Evolutionary conservation across 2,797 vertebrate genomes (phyloP), one percentile per base, ranked within the genome.

Genomic region (Choloepus didactylus): DNA sequence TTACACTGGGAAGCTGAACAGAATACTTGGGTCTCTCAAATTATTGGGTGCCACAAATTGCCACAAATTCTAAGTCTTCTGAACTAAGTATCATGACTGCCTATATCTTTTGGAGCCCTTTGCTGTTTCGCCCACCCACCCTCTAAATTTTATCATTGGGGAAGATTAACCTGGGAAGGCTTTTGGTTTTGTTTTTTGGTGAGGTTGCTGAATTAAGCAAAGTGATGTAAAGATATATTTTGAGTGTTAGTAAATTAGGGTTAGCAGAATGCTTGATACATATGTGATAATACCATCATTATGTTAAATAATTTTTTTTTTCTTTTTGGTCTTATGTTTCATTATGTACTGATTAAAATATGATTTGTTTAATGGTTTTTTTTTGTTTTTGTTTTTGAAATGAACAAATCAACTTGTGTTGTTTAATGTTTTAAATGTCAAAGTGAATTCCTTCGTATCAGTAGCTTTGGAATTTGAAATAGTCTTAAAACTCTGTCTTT

Each of bases 381-480:
- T 35, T 35, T 35, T 35, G 35, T 35, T 35, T 35, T 35, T 35
- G 35, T 35, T 35, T 35, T 35, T 35, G 35, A 35, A 35, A 35
- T 35, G 35, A 35, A 35, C 35, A 35, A 35, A 35, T 35, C 35
- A 35, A 35, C 35, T 35, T 35, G 35, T 35, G 72, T 60, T 87
- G 15, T 44, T 66, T 75, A 62, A 51, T 92, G 6, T 89, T 92
- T 76, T 72, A 93, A 87, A 87, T 92, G 62, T 29, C 67, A 73
- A 67, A 72, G n/a, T 29, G 60, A 41, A 83, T 80, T 93, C n/a
- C 76, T 84, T 95, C 41, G 49, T 70, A 69, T 92, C 82, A 62
- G 16, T 87, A 88, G 83, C 51, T 80, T 84, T 84, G 49, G 62
- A 87, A 66, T 44, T 44, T 93, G 38, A 88, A 64, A 49, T 83